Percentiles rank a stretch among this genome's conserved stretches.
Evolutionary conservation across 2,797 vertebrate genomes (phyloP).

Genomic region (Phrynocephalus forsythii): DNA sequence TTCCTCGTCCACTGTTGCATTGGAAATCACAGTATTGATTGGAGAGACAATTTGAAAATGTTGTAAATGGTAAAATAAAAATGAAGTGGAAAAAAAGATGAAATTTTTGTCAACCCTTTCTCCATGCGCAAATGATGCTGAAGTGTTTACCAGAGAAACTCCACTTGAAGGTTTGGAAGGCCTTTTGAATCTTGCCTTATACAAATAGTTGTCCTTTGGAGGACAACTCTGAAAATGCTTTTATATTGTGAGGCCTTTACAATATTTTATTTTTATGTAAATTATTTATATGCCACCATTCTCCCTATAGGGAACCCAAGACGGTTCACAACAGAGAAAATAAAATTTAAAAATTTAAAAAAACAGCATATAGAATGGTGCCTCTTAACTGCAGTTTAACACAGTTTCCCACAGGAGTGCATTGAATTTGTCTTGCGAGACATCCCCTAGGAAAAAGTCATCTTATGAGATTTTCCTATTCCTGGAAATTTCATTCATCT

Average conservation of each 20-base stretch:
- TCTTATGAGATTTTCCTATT: no score
- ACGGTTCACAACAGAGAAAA: no score
- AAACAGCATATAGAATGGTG: no score
- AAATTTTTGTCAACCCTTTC: background rate
- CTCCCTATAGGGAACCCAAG: no score
- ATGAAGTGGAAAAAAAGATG: background rate
- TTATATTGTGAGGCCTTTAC: background rate
- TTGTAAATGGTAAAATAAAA: background rate
- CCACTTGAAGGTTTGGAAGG: background rate
- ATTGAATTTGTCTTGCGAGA: no score
- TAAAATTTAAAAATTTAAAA: no score
- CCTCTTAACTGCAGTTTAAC: no score
- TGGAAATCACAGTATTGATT: background rate
- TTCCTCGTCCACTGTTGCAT: background rate
- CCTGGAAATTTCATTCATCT: no score
- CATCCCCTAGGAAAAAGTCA: no score
- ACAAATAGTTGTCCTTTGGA: background rate
- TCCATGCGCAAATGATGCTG: background rate
- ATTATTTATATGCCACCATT: no score
- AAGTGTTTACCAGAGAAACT: background rate
- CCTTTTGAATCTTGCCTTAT: background rate
- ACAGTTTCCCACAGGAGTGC: no score
- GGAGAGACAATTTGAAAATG: background rate
- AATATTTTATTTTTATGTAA: background rate
- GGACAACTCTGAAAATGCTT: background rate